Conservation (phyloP, 37 sponge, comb jelly and placozoan species). For the Ephydatia muelleri region DNA sequence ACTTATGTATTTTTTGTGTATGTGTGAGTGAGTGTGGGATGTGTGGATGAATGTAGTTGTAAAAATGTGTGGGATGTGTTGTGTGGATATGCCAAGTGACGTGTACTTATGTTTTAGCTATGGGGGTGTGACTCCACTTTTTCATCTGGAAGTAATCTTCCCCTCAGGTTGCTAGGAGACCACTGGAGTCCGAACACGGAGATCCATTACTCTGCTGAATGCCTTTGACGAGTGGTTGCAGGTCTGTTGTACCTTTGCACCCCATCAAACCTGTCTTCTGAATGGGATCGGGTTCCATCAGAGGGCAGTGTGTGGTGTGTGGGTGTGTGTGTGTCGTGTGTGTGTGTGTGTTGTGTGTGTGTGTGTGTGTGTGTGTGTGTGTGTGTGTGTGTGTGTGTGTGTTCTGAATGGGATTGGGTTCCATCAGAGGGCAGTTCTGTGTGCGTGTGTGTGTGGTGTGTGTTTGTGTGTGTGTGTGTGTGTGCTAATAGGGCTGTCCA, state of each 20-base stretch:
- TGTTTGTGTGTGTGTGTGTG: background rate
- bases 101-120: background rate
- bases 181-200: constrained; percentile 89
- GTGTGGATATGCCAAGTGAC: background rate
- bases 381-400: too few species aligned
- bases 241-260: constrained; percentile 33
- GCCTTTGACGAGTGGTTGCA: constrained; percentile 91
- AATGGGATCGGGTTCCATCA: too few species aligned
- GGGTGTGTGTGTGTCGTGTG: background rate
- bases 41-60: background rate
- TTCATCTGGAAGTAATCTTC: background rate
- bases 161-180: constrained; percentile 53
- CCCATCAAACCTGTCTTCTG: background rate
- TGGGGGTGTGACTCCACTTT: background rate
- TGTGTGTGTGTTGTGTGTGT: background rate
- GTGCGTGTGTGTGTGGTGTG: constrained; percentile 1
- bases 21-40: background rate
- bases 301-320: too few species aligned
- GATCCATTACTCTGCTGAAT: constrained; percentile 87
- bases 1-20: background rate
- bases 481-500: background rate
- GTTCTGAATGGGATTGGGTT: background rate
- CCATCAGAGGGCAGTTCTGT: too few species aligned
- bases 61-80: background rate
- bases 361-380: background rate